These are phyloP conservation scores for Tetramorium alpestre DNA, from an alignment of 1,140 invertebrate genomes.

Conservation along the genomic window DNA sequence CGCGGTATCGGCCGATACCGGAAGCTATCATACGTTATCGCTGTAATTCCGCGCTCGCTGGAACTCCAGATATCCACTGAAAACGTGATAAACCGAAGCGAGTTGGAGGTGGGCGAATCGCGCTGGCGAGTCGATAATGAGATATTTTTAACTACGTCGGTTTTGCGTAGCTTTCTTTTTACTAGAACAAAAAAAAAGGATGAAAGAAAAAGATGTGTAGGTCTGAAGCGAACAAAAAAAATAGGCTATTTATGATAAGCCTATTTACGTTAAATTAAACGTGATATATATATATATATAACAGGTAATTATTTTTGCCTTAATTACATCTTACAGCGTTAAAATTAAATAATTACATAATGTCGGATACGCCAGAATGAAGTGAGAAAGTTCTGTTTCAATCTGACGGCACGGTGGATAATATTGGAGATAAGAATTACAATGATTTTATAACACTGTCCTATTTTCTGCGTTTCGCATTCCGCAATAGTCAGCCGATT, in stretches of 20 bases:
- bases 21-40: constrained; percentile 19
- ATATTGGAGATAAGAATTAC: not conserved
- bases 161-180: not conserved
- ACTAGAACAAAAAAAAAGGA: not conserved
- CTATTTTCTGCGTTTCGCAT: not conserved
- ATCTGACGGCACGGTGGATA: not conserved
- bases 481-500: constrained; percentile 18
- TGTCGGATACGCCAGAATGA: not conserved
- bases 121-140: not conserved
- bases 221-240: not conserved
- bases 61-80: not conserved
- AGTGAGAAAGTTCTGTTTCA: not conserved
- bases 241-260: not conserved
- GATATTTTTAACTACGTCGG: constrained; percentile 21
- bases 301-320: not conserved
- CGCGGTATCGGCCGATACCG: constrained; percentile 12
- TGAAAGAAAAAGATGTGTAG: not conserved
- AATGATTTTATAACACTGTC: not conserved
- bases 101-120: not conserved
- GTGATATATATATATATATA: not conserved
- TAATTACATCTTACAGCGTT: constrained; percentile 22
- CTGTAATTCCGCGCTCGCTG: not conserved
- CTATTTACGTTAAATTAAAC: not conserved
- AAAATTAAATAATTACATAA: constrained; percentile 23
- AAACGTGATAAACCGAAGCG: not conserved